These are phyloP conservation scores for Penaeus vannamei DNA, from an alignment of 1,140 invertebrate species.

Conservation along the genomic window DNA sequence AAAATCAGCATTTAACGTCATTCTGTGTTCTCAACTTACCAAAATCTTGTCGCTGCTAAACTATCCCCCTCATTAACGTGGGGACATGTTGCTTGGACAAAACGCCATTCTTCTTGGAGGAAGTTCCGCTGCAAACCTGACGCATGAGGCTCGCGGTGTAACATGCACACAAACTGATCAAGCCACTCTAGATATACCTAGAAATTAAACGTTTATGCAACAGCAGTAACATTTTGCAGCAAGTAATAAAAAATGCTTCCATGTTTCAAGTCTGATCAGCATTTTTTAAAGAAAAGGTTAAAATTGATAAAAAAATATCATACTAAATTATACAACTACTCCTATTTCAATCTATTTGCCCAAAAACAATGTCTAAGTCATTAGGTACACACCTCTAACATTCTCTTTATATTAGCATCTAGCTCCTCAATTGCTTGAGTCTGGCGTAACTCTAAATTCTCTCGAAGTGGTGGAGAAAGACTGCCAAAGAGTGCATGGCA, in stretches of 20 bases:
- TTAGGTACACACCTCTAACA: slow-evolving; percentile 76
- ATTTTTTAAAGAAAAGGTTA: neutral
- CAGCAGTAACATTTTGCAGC: no score
- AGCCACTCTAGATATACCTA: slow-evolving; percentile 83
- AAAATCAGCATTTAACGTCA: no score
- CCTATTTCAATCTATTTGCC: neutral
- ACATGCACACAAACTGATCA: slow-evolving; percentile 80
- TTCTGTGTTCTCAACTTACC: slow-evolving; percentile 72
- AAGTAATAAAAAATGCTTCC: slow-evolving; percentile 19
- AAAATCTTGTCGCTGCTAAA: slow-evolving; percentile 80
- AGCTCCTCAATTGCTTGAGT: slow-evolving; percentile 79
- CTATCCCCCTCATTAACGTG: slow-evolving; percentile 81
- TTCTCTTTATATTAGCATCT: slow-evolving; percentile 82
- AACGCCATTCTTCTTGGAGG: slow-evolving; percentile 86
- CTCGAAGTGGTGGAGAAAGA: slow-evolving; percentile 72
- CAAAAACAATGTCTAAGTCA: neutral
- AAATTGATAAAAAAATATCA: neutral
- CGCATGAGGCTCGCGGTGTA: slow-evolving; percentile 77
- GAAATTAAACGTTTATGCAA: slow-evolving; percentile 67
- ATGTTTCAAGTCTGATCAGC: neutral
- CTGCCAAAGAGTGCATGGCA: slow-evolving; percentile 79
- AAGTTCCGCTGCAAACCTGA: slow-evolving; percentile 80
- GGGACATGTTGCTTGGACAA: slow-evolving; percentile 80
- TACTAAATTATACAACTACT: neutral
- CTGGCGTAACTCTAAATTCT: slow-evolving; percentile 72